Base-by-base conservation (phyloP, 2,888 invertebrate species). In the Nephrotoma flavescens region DNA sequence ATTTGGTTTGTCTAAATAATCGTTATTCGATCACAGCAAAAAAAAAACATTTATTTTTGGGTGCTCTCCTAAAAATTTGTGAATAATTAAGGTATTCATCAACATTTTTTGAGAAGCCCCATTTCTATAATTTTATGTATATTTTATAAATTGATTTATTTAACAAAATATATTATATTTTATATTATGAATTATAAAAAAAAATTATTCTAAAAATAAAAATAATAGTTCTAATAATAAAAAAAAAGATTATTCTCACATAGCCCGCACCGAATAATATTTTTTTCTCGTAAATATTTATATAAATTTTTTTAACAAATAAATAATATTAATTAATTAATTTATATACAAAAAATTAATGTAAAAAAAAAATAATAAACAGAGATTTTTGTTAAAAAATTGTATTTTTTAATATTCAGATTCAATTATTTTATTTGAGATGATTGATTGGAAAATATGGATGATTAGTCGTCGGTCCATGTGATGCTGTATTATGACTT, bases 371-470 rank as follows among this genome's bases (percentile, higher is more conserved):
- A 88, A 91, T n/a, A 88, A 90, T 90, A 88, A 91, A 91, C 89
- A 90, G 90, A 90, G 90, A 90, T 42, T 57, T 57, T n/a, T 57
- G 15, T 19, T 19, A 31, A 31, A 31, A 31, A 31, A 52, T 52
- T 52, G 52, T 52, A 57, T 57, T 57, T 31, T 31, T 57, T 57
- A 52, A 52, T 1, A 5, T 31, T 31, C 2, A 57, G 52, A 57
- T 57, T 57, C 52, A 57, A 57, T 15, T 57, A 57, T 57, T 90
- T 89, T 90, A 90, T 87, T 91, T 86, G n/a, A 83, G 91, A 89
- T 92, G 92, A 87, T 90, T 91, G 84, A 91, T 89, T 88, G 90
- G 89, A 88, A 89, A 90, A 87, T 90, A 90, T 87, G 90, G 90
- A 89, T 89, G 88, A 86, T 88, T 88, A 15, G 87, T 86, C 42